phyloP scores from a whole-genome alignment of 2,888 invertebrate species.

The Melieria crassipennis region DNA sequence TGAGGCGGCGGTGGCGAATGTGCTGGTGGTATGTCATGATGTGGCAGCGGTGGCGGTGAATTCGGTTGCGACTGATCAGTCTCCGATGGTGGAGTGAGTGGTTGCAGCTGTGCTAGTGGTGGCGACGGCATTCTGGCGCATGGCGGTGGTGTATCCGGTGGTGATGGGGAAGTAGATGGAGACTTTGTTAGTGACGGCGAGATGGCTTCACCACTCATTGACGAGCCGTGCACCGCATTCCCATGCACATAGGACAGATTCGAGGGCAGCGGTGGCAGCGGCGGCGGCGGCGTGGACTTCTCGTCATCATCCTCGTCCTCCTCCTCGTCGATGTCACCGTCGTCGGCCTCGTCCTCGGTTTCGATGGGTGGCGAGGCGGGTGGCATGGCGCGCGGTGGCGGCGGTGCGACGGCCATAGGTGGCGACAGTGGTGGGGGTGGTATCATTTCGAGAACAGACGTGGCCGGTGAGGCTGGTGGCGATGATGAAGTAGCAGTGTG shows the following conservation, averaged over 20 bases:
- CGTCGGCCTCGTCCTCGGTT: constrained; percentile 48
- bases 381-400: constrained; percentile 33
- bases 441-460: constrained; percentile 57
- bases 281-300: constrained; percentile 57
- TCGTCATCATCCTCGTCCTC: constrained; percentile 56
- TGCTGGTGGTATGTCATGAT: constrained; percentile 42
- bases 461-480: constrained; percentile 51
- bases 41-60: constrained; percentile 52
- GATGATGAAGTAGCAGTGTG: constrained; percentile 49
- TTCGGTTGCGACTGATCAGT: constrained; percentile 60
- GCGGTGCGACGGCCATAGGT: constrained; percentile 35
- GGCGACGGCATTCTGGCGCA: constrained; percentile 47
- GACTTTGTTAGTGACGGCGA: constrained; percentile 55
- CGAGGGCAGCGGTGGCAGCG: constrained; percentile 60
- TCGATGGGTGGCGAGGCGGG: constrained; percentile 45
- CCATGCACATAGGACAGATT: constrained; percentile 60
- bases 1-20: constrained; percentile 24
- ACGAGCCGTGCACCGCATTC: constrained; percentile 34
- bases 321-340: constrained; percentile 47
- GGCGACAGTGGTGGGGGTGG: constrained; percentile 53
- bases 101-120: constrained; percentile 49
- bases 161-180: constrained; percentile 62
- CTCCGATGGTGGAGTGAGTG: constrained; percentile 58
- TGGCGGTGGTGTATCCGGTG: constrained; percentile 61
- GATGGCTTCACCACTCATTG: constrained; percentile 1